Evolutionary conservation across 2,888 invertebrate genomes (phyloP).

Genomic region (Coecobrya sp.): DNA sequence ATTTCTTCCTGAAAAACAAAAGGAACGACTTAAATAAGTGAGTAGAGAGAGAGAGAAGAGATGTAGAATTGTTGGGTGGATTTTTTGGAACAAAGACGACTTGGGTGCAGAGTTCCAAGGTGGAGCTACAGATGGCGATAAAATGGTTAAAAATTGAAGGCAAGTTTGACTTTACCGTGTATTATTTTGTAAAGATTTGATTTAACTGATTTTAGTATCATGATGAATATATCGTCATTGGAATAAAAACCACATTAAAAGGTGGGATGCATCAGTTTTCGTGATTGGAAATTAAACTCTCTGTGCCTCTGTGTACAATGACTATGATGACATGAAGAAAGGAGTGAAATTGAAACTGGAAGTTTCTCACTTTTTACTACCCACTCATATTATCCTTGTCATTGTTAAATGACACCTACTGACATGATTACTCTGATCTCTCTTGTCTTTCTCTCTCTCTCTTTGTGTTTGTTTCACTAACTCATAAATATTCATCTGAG

Average conservation of each 20-base stretch:
- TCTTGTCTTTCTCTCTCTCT: not conserved
- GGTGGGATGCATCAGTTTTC: not conserved
- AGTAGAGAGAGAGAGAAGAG: too few species aligned
- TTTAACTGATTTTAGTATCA: too few species aligned
- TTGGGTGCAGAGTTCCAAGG: too few species aligned
- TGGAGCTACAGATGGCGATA: not conserved
- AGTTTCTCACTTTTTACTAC: not conserved
- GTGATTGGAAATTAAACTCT: not conserved
- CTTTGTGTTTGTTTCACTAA: not conserved
- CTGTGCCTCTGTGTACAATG: not conserved
- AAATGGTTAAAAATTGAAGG: not conserved
- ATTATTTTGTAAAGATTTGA: too few species aligned
- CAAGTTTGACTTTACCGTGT: too few species aligned
- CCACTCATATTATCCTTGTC: not conserved
- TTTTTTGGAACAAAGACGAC: too few species aligned
- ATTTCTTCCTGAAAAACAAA: too few species aligned
- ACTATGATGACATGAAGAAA: not conserved
- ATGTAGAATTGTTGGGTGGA: too few species aligned
- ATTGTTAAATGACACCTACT: not conserved
- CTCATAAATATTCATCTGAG: not conserved
- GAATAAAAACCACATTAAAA: too few species aligned
- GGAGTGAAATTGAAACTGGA: not conserved
- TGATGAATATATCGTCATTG: too few species aligned
- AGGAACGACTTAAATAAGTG: too few species aligned
- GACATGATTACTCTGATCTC: not conserved